phyloP scores from a whole-genome alignment of 2,888 invertebrate species.

The Antheraea yamamai region DNA sequence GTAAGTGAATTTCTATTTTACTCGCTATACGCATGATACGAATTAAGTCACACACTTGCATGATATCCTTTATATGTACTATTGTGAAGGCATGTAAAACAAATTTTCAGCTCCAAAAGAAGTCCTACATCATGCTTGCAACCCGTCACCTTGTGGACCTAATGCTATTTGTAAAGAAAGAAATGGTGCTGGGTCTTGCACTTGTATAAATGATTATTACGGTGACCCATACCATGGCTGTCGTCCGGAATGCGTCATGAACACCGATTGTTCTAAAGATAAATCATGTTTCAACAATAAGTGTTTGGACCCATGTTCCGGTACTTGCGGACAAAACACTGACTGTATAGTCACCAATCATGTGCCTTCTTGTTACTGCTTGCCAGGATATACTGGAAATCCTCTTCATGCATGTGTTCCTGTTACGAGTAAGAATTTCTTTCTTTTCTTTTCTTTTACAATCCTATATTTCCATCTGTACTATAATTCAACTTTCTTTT shows the following conservation, averaged over 20 bases:
- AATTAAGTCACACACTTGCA: conserved; percentile 30
- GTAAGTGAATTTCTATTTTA: conserved; percentile 60
- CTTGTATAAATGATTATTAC: conserved; percentile 87
- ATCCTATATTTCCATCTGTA: conserved; percentile 42
- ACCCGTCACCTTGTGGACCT: conserved; percentile 90
- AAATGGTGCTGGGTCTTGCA: conserved; percentile 89
- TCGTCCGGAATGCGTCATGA: conserved; percentile 91
- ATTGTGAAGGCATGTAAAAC: conserved; percentile 28
- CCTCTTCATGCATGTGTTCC: conserved; percentile 85
- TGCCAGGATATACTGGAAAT: conserved; percentile 87
- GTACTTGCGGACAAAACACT: conserved; percentile 89
- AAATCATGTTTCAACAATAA: conserved; percentile 89
- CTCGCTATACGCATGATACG: conserved; percentile 30
- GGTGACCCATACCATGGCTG: conserved; percentile 91
- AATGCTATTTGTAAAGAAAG: conserved; percentile 90
- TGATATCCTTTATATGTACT: conserved; percentile 40
- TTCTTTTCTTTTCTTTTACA: conserved; percentile 53
- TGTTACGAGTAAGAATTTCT: conserved; percentile 82
- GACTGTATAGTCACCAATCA: conserved; percentile 89
- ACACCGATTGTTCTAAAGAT: conserved; percentile 87
- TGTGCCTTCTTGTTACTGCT: conserved; percentile 89
- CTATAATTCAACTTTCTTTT: conserved; percentile 51
- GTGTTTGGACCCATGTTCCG: conserved; percentile 90
- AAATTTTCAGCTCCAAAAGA: conserved; percentile 80
- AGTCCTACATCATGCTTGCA: conserved; percentile 86